Evolutionary conservation across 23 tunicate genomes (phyloP).

Genomic region (Ascidia mentula): DNA sequence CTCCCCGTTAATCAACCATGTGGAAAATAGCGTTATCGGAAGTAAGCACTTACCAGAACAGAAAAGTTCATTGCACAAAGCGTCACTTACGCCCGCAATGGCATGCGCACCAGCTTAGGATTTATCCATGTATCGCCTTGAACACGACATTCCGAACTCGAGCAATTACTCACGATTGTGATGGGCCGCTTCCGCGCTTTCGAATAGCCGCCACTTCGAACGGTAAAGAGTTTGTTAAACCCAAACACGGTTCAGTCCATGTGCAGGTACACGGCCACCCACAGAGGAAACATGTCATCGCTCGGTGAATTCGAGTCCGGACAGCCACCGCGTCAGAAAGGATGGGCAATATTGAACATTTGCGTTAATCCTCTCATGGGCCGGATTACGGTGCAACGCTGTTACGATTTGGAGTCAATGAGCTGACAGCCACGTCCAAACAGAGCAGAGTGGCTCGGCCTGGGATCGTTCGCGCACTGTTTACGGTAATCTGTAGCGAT

Average conservation of each 20-base stretch:
- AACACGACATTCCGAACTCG: background rate
- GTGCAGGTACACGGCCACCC: background rate
- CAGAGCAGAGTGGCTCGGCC: background rate
- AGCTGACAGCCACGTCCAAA: background rate
- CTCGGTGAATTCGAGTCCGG: background rate
- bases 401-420: background rate
- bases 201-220: background rate
- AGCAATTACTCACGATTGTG: background rate
- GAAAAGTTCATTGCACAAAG: background rate
- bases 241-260: background rate
- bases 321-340: no score
- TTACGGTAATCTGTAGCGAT: conserved; percentile 10
- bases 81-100: background rate
- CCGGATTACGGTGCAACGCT: background rate
- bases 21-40: background rate
- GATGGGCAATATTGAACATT: conserved; percentile 7
- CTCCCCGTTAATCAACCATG: no score
- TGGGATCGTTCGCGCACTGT: no score
- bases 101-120: background rate
- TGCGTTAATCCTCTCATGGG: background rate
- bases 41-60: background rate
- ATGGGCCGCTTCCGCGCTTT: background rate
- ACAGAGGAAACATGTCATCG: background rate
- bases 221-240: background rate
- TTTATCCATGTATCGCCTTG: no score